Evolutionary conservation across 2,113 vertebrate genomes (phyloP).

Genomic region (Paramormyrops kingsleyae): DNA sequence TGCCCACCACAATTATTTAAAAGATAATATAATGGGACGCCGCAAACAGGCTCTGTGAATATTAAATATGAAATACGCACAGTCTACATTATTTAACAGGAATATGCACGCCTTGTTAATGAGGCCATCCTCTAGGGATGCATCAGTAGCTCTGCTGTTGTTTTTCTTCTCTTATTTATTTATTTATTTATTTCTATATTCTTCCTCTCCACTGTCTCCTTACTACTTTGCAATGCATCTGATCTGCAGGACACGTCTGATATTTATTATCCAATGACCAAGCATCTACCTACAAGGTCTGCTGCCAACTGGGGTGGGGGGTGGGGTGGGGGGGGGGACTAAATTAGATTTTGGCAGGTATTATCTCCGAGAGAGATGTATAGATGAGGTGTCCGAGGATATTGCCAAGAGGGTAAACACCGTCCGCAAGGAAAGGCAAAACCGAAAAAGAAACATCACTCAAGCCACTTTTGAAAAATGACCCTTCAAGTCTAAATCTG

Average conservation of each 20-base stretch:
- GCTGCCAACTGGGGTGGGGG: slow-evolving; percentile 16
- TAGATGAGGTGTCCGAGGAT: slow-evolving; percentile 41
- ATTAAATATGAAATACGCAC: slow-evolving; percentile 26
- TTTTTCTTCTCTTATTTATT: not conserved
- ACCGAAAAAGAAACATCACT: slow-evolving; percentile 39
- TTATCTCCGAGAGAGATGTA: slow-evolving; percentile 56
- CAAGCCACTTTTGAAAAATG: slow-evolving; percentile 37
- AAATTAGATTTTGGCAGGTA: slow-evolving; percentile 58
- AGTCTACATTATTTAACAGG: slow-evolving; percentile 29
- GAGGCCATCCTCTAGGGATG: slow-evolving; percentile 8
- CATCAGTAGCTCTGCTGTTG: not conserved
- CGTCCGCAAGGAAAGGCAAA: slow-evolving; percentile 27
- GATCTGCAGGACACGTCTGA: slow-evolving; percentile 32
- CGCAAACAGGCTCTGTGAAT: not conserved
- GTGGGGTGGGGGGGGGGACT: not conserved
- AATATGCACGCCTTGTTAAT: slow-evolving; percentile 19
- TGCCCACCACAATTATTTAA: not conserved
- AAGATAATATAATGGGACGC: slow-evolving; percentile 12
- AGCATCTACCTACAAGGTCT: slow-evolving; percentile 50
- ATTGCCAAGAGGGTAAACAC: slow-evolving; percentile 59
- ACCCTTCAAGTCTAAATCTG: slow-evolving; percentile 30
- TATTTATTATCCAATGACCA: slow-evolving; percentile 46
- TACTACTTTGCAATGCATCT: slow-evolving; percentile 30
- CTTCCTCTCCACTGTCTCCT: slow-evolving; percentile 3
- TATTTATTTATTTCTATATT: not conserved